Evolutionary conservation across 2,797 vertebrate species (phyloP).

Genomic region (Falco concolor): DNA sequence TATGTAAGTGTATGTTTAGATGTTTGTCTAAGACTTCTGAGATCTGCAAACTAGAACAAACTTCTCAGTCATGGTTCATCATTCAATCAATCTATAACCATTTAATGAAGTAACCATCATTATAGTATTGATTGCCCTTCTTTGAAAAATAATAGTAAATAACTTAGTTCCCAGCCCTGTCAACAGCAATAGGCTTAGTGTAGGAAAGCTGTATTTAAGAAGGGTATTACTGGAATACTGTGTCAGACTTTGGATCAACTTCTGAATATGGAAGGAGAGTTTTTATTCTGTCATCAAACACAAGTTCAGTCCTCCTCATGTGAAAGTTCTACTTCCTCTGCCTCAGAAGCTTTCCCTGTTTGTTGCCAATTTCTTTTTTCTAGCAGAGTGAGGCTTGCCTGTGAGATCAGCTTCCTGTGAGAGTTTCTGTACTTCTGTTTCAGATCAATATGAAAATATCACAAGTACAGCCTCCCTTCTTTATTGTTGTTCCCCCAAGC

Average conservation of each 20-base stretch:
- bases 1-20: neutral
- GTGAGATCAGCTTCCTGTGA: neutral
- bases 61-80: neutral
- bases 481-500: neutral
- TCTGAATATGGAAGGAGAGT: neutral
- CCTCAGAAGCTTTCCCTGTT: neutral
- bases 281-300: neutral
- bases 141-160: neutral
- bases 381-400: neutral
- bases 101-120: neutral
- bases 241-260: neutral
- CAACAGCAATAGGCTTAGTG: neutral
- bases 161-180: neutral
- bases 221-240: neutral
- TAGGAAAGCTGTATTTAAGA: neutral
- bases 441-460: neutral
- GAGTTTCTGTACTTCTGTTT: neutral
- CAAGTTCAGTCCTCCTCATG: accelerated
- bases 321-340: neutral
- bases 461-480: neutral
- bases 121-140: neutral
- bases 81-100: neutral
- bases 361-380: neutral
- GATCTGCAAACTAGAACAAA: neutral
- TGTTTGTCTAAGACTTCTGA: neutral